These are phyloP conservation scores for Tetranychus piercei DNA, from an alignment of 2,888 invertebrate genomes.

Conservation along the genomic window DNA sequence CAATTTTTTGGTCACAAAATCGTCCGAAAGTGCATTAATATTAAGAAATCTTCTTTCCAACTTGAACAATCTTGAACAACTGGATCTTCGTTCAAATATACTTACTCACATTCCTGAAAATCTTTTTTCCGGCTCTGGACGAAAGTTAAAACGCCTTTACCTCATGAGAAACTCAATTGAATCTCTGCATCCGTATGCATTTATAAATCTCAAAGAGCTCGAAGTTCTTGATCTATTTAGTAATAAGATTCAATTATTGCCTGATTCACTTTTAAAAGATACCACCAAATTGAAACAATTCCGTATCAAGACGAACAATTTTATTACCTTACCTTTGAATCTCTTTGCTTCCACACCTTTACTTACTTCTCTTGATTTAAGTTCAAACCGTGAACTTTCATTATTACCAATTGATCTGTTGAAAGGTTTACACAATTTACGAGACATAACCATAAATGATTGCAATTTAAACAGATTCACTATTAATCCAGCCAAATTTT, in stretches of 20 bases:
- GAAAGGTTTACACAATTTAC: slow-evolving; percentile 44
- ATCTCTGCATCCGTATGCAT: slow-evolving; percentile 43
- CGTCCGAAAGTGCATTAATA: slow-evolving; percentile 12
- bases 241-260: slow-evolving; percentile 42
- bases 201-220: slow-evolving; percentile 46
- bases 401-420: slow-evolving; percentile 42
- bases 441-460: slow-evolving; percentile 15
- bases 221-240: slow-evolving; percentile 62
- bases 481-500: slow-evolving; percentile 14
- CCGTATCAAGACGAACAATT: slow-evolving; percentile 17
- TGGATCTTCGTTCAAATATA: slow-evolving; percentile 18
- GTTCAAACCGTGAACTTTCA: slow-evolving; percentile 30
- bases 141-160: slow-evolving; percentile 17
- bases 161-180: slow-evolving; percentile 47
- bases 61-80: slow-evolving; percentile 16
- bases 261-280: slow-evolving; percentile 16
- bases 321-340: slow-evolving; percentile 37
- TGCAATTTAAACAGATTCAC: slow-evolving; percentile 16
- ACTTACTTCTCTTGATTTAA: slow-evolving; percentile 18
- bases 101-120: slow-evolving; percentile 8
- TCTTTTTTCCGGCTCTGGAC: slow-evolving; percentile 14
- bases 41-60: slow-evolving; percentile 13
- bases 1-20: slow-evolving; percentile 14
- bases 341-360: slow-evolving; percentile 15
- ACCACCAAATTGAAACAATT: slow-evolving; percentile 21